phyloP scores from a whole-genome alignment of 1,140 invertebrate genomes.

The Calliopsis andreniformis region DNA sequence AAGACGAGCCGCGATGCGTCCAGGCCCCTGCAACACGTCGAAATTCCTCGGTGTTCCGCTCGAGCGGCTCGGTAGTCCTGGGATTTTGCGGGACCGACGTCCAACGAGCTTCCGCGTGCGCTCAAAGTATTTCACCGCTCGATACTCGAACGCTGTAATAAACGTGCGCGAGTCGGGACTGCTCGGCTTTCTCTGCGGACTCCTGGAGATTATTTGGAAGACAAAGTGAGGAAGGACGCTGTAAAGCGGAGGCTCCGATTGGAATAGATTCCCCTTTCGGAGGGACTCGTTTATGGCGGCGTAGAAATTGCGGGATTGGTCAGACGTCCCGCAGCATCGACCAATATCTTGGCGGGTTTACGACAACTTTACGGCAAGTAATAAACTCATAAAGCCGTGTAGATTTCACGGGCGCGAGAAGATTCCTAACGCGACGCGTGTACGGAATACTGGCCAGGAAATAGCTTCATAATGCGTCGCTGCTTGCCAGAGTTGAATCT shows the following conservation, averaged over 20 bases:
- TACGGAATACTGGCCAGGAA: neutral
- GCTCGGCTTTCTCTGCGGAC: no score
- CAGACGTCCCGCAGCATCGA: neutral
- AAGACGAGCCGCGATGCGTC: slow-evolving; percentile 7
- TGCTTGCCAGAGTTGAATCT: slow-evolving; percentile 32
- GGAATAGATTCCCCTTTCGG: neutral
- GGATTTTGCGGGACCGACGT: slow-evolving; percentile 4
- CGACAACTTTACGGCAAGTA: slow-evolving; percentile 29
- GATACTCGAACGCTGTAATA: no score
- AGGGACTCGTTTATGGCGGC: neutral
- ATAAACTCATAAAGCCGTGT: slow-evolving; percentile 41
- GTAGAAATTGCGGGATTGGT: slow-evolving; percentile 7
- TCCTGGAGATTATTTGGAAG: no score
- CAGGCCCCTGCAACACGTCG: slow-evolving; percentile 26
- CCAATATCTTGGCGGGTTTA: slow-evolving; percentile 38
- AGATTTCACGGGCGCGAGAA: slow-evolving; percentile 5
- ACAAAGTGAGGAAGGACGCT: no score
- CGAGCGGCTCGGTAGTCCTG: slow-evolving; percentile 16
- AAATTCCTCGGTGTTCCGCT: slow-evolving; percentile 29
- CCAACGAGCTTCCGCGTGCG: slow-evolving; percentile 24
- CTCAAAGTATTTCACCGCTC: no score
- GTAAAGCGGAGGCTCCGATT: no score
- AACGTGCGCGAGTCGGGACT: no score
- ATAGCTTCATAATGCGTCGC: slow-evolving; percentile 7
- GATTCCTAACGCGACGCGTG: slow-evolving; percentile 33